phyloP scores from a whole-genome alignment of 2,888 invertebrate species.

The Luperina testacea region DNA sequence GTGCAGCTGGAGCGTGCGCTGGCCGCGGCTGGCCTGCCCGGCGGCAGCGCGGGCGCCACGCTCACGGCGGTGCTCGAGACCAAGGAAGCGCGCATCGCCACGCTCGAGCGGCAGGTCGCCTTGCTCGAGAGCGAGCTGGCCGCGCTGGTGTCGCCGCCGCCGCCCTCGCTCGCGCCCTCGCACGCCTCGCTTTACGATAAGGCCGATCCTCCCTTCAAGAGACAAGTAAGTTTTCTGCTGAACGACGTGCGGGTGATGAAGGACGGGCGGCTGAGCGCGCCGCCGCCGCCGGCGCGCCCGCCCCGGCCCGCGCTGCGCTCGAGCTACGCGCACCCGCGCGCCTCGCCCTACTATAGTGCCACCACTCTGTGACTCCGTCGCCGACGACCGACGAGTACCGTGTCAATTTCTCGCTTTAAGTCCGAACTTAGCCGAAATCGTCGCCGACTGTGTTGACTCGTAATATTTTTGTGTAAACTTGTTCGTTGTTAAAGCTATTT shows the following conservation, averaged over 20 bases:
- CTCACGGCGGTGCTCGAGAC: slow-evolving; percentile 95
- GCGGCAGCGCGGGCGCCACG: slow-evolving; percentile 91
- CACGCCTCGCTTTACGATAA: slow-evolving; percentile 91
- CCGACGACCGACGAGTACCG: slow-evolving; percentile 76
- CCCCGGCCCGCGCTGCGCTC: slow-evolving; percentile 75
- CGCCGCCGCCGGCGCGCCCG: slow-evolving; percentile 77
- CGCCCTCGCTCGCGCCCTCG: slow-evolving; percentile 88
- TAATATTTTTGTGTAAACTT: slow-evolving; percentile 88
- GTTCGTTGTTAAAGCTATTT: slow-evolving; percentile 89
- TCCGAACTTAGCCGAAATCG: slow-evolving; percentile 85
- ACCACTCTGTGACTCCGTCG: slow-evolving; percentile 83
- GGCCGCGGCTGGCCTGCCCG: slow-evolving; percentile 91
- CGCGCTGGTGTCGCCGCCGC: slow-evolving; percentile 87
- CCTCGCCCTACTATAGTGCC: slow-evolving; percentile 81
- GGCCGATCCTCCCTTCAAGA: slow-evolving; percentile 92
- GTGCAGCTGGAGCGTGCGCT: slow-evolving; percentile 93
- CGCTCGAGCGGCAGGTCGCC: slow-evolving; percentile 95
- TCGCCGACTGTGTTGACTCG: slow-evolving; percentile 86
- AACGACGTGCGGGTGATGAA: slow-evolving; percentile 94
- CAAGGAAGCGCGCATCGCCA: slow-evolving; percentile 96
- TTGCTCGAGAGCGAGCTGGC: slow-evolving; percentile 94
- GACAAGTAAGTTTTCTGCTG: slow-evolving; percentile 96
- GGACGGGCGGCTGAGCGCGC: slow-evolving; percentile 91
- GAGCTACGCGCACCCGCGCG: slow-evolving; percentile 72
- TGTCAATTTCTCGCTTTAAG: slow-evolving; percentile 89